Conservation (phyloP, 2,797 vertebrate genomes). For the Anniella stebbinsi region DNA sequence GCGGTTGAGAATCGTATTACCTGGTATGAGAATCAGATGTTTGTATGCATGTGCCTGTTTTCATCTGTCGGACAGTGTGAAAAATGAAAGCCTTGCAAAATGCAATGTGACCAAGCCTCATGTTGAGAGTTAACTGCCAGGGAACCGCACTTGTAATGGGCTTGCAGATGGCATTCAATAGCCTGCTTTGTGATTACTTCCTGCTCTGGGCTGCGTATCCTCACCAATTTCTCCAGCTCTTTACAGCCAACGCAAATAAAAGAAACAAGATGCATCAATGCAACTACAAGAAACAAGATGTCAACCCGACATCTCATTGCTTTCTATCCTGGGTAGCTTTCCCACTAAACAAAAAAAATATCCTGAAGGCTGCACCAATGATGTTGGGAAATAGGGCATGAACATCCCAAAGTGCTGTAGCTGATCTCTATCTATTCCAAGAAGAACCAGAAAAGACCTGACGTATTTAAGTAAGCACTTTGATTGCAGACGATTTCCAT, state of each 20-base stretch:
- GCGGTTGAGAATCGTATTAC: no score
- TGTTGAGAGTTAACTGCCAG: not conserved
- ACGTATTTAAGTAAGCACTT: not conserved
- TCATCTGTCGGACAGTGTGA: not conserved
- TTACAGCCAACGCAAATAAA: not conserved
- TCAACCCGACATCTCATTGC: not conserved
- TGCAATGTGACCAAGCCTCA: not conserved
- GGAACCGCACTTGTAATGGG: not conserved
- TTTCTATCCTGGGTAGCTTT: not conserved
- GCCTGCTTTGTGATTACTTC: not conserved
- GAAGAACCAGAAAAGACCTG: not conserved
- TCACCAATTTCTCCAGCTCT: not conserved
- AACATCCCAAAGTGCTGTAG: not conserved
- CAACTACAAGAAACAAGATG: not conserved
- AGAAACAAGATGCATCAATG: not conserved
- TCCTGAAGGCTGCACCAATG: not conserved
- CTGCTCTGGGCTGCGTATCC: not conserved
- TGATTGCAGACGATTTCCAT: not conserved
- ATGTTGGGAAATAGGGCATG: not conserved
- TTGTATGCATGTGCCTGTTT: not conserved
- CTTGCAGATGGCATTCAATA: not conserved
- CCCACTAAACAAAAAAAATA: not conserved
- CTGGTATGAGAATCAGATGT: not conserved
- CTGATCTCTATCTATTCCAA: constrained; percentile 10
- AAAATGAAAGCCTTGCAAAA: not conserved